Conservation (phyloP, 2,113 vertebrate species). For the Poecile atricapillus region DNA sequence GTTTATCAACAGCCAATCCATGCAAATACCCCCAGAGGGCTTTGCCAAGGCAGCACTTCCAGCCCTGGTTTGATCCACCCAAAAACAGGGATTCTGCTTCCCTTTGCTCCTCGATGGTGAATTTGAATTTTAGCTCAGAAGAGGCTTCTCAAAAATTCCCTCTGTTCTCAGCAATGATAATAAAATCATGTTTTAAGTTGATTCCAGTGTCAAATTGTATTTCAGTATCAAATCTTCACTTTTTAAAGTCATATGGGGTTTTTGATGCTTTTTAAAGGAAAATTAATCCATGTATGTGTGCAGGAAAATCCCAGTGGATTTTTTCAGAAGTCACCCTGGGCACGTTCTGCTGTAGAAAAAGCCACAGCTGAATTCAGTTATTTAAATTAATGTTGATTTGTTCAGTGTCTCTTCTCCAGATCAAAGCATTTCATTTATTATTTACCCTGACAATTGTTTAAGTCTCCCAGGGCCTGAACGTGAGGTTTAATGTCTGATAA, state of each 20-base stretch:
- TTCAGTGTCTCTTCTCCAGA: neutral
- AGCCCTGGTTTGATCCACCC: neutral
- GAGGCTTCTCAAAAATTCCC: neutral
- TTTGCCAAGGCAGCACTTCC: neutral
- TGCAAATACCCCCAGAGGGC: neutral
- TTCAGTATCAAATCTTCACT: neutral
- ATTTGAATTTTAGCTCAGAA: neutral
- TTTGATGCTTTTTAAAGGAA: neutral
- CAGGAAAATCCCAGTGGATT: neutral
- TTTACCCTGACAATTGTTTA: neutral
- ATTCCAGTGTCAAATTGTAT: neutral
- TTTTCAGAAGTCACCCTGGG: neutral
- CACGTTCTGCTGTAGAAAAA: neutral
- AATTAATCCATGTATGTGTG: accelerated
- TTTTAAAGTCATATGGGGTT: neutral
- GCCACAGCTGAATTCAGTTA: neutral
- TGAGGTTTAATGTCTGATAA: neutral
- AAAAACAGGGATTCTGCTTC: neutral
- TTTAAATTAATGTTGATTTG: neutral
- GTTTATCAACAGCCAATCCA: neutral
- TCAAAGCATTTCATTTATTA: neutral
- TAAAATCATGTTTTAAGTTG: neutral
- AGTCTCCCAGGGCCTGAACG: neutral
- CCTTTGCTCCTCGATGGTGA: neutral
- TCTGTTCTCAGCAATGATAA: neutral